Evolutionary conservation across 2,797 vertebrate genomes (phyloP), one percentile per base, ranked within the genome.

Genomic region (Labroides dimidiatus): DNA sequence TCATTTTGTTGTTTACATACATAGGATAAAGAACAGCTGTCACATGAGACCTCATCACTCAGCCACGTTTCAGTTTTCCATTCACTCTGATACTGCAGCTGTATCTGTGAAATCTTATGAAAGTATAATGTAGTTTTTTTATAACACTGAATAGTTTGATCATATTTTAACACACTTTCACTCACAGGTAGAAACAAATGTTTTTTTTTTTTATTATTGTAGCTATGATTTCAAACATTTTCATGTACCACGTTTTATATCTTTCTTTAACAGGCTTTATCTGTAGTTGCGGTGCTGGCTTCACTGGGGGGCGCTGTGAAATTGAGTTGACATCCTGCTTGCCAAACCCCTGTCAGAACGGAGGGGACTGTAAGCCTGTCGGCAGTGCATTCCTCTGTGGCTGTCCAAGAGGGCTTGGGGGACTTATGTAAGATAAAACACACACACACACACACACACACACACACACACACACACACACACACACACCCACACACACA

Each of bases 221-320:
- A 33, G 7, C n/a, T 20, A 13, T 57, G 20, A 23, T 51, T 10
- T 7, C 0, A 4, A 1, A 50, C 23, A 41, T 41, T 62, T 12
- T 37, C 33, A 19, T 66, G 12, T 55, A 14, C 54, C 49, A 54
- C 12, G 20, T 47, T 37, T 48, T n/a, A 14, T n/a, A 49, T 72
- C 27, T 69, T 45, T 88, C 17, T 56, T 82, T 62, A 72, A 55
- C 70, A 98, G 97, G 95, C 56, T 96, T 96, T 73, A 90, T 90
- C 68, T 99, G 97, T 89, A 95, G 91, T 92, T 99, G 97, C 90
- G 93, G 93, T 10, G 87, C 94, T 41, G 95, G 96, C 74, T 99
- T 95, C 92, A 97, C 96, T 0, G 98, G 98, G 48, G 94, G 91
- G 81, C 95, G 95, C 77, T 99, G 98, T 93, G 97, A 99, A 87